Evolutionary conservation across 2,888 invertebrate species (phyloP), one percentile per base, ranked within the genome.

Genomic region (Macrostomum cliftonense): DNA sequence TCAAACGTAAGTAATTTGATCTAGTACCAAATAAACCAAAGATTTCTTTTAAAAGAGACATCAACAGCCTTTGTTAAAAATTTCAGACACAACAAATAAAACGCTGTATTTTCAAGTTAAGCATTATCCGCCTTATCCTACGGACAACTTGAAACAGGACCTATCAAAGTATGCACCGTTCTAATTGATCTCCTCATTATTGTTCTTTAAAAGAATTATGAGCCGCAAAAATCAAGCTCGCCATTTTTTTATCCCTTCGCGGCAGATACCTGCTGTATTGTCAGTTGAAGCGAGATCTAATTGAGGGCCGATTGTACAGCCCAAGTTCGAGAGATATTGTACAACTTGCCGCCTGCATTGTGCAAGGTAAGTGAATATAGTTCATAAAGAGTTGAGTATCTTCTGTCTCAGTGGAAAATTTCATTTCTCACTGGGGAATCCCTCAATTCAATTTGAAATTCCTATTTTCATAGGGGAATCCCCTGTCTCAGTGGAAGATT

Each of bases 101-200:
- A 73, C 89, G 53, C 84, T 95, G 68, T 89, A 88, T 73, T 87
- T 95, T 71, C 83, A 93, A 55, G 86, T 93, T 55, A 93, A 93
- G 75, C 95, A 88, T 72, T 95, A 95, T 71, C 93, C 95, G 14
- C 84, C 85, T 50, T 88, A 93, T 73, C 91, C 93, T 14, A 77
- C 84, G 68, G 77, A 84, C 48, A 45, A 51, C 50, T 74, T 95
- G 56, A 86, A 85, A 70, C 93, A 91, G 68, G 85, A 91, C 71
- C 81, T 87, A 55, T 87, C 91, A 55, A 78, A 89, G 73, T 73
- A 53, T 37, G 14, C 21, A 5, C 47, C 5, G 2, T 28, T 28
- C 28, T 28, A 28, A 4, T 4, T 9, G 28, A 7, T 28, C 9
- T 9, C 9, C 28, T 7, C 4, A 28, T 28, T 9, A 7, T n/a